Base-by-base conservation (phyloP, 2,797 vertebrate species). In the Cryptoblepharus egeriae region DNA sequence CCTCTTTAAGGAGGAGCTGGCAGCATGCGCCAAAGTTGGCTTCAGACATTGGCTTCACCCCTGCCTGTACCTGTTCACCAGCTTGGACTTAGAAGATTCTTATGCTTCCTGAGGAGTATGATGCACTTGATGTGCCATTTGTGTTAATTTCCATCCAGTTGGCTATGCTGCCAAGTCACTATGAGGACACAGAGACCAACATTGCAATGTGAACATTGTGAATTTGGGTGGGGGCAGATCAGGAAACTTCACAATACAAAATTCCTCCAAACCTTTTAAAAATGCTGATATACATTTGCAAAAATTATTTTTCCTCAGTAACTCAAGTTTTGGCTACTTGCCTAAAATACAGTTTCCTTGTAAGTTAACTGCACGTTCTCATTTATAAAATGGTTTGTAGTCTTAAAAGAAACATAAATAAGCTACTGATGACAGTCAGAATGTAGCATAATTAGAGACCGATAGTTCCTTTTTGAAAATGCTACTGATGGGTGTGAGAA, bases 311-410 rank as follows among this genome's bases (percentile, higher is more conserved):
- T 71, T 90, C 57, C 76, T 88, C 18, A 83, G 82, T 86, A 89
- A 93, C 91, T 90, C 88, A 84, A 80, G 78, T 76, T 88, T 93
- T 94, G 93, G 90, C 92, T 87, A 20, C 5, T 57, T 91, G 89
- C 87, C 92, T 88, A 91, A 88, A 85, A 78, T 85, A 92, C 90
- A 92, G 87, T 94, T 93, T 87, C 89, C 85, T 92, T 35, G 45
- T 91, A 89, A 85, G 93, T 93, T 93, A 87, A 92, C 88, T 92
- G 93, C 82, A 93, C 88, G 93, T 85, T 94, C 94, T 91, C 89
- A 91, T 92, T 90, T 90, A 86, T 92, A 93, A 93, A 94, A 94
- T 92, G 93, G 90, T 94, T 93, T 91, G 83, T 86, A 65, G 76
- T 90, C 87, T 93, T 94, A 93, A 93, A 93, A 90, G 89, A 92